Base-by-base conservation (phyloP, 2,888 invertebrate species). In the Lysandra coridon region DNA sequence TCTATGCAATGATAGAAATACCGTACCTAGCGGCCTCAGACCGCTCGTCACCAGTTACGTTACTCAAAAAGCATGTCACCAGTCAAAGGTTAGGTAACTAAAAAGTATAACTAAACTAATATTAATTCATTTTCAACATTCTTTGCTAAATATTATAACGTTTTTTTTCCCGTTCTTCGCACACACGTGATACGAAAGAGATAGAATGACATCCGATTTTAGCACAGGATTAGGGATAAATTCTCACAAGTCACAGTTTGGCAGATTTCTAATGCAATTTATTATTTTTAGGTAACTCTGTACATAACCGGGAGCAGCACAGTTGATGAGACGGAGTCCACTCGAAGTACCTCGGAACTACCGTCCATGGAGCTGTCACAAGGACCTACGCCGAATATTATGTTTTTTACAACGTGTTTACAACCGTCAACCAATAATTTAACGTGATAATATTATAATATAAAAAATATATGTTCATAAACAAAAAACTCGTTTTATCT, bases 381-480 rank as follows among this genome's bases (percentile, higher is more conserved):
- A 0, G 92, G 90, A 49, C 92, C 92, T 79, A 90, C 91, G 23
- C 84, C 92, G 14, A 92, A 93, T 78, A 92, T 93, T 73, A 84
- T 93, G 69, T 93, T 92, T 83, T 93, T 93, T 76, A 91, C 92
- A 30, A 87, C 90, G 92, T 92, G 83, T 93, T 93, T 76, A 91
- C 92, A 30, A 87, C 90, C 23, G 23, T 23, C 23, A 23, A 23
- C 23, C 23, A 23, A 23, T 40, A 89, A 89, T 78, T 90, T 82
- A 85, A 33, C 17, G 73, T 60, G n/a, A 37, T 12, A 44, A 40
- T 40, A 40, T 4, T 44, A 44, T 44, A 14, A 33, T n/a, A 49
- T 77, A 37, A 73, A 77, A 44, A 77, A 74, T 23, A 23, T 23
- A 4, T 30, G 30, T 23, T 30, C 62, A 23, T 49, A 23, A 62